phyloP scores from a whole-genome alignment of 2,888 invertebrate species.

The Portevinia maculata region DNA sequence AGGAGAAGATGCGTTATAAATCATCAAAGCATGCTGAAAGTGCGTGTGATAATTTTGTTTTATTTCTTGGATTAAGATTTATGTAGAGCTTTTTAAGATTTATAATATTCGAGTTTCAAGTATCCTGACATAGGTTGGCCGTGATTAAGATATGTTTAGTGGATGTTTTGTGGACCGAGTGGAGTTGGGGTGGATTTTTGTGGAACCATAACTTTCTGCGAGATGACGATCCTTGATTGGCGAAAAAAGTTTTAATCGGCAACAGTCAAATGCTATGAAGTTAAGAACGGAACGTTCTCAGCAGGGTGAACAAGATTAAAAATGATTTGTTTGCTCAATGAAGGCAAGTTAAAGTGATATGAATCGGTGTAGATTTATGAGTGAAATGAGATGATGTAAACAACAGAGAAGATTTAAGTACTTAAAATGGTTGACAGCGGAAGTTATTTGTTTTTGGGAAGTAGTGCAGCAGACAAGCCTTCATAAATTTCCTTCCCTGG shows the following conservation, averaged over 20 bases:
- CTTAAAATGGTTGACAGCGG: too few species aligned
- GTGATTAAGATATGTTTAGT: conserved; percentile 66
- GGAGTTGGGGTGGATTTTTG: conserved; percentile 11
- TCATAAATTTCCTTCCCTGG: too few species aligned
- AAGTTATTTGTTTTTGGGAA: too few species aligned
- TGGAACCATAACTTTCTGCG: conserved; percentile 6
- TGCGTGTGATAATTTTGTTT: conserved; percentile 72
- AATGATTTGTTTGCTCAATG: conserved; percentile 57
- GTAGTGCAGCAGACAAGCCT: too few species aligned
- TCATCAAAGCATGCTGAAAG: conserved; percentile 68
- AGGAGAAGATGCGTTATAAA: conserved; percentile 63
- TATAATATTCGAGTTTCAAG: conserved; percentile 57
- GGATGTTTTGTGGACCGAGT: neutral
- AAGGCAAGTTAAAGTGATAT: conserved; percentile 62
- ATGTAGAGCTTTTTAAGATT: conserved; percentile 67
- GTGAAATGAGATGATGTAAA: too few species aligned
- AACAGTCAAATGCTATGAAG: conserved; percentile 58
- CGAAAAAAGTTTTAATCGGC: conserved; percentile 66
- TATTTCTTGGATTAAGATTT: conserved; percentile 68
- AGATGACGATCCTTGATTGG: conserved; percentile 36
- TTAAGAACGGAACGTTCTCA: conserved; percentile 10
- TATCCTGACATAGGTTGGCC: conserved; percentile 45
- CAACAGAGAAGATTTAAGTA: too few species aligned
- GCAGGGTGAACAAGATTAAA: neutral
- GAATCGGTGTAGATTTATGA: conserved; percentile 57